Percentiles rank a stretch among this genome's conserved stretches.
phyloP scores from a whole-genome alignment of 2,888 invertebrate species.

The Lasioglossum morio region DNA sequence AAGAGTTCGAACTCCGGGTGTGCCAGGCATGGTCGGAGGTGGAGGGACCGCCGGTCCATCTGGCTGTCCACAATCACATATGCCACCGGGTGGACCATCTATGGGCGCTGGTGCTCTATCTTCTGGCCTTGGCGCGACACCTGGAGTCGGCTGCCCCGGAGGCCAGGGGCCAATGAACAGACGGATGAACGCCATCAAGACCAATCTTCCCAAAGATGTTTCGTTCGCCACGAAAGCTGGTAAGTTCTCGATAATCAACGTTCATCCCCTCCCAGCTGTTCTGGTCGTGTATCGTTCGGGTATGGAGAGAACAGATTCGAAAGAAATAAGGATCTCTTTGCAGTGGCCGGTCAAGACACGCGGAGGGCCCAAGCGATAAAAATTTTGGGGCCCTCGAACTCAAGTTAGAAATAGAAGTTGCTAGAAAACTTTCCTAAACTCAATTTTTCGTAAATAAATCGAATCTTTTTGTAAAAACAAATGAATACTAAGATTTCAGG shows the following conservation, averaged over 20 bases:
- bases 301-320: not conserved
- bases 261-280: not conserved
- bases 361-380: too few relatives aligned
- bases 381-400: too few relatives aligned
- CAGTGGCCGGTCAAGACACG: too few relatives aligned
- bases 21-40: conserved; percentile 83
- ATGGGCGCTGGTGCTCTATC: conserved; percentile 46
- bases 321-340: too few relatives aligned
- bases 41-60: conserved; percentile 79
- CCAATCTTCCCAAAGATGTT: conserved; percentile 92
- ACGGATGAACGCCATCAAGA: conserved; percentile 94
- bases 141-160: conserved; percentile 67
- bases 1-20: conserved; percentile 83
- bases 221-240: conserved; percentile 92
- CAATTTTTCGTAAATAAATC: too few relatives aligned
- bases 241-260: conserved; percentile 84
- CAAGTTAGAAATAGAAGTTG: too few relatives aligned
- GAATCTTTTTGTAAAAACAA: too few relatives aligned
- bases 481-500: too few relatives aligned
- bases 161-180: conserved; percentile 88
- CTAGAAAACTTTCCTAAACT: too few relatives aligned
- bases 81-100: conserved; percentile 54
- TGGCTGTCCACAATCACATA: conserved; percentile 73
- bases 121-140: conserved; percentile 58
- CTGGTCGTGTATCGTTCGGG: not conserved